Evolutionary conservation across 2,113 vertebrate species (phyloP), one percentile per base, ranked within the genome.

Genomic region (Oplegnathus fasciatus): DNA sequence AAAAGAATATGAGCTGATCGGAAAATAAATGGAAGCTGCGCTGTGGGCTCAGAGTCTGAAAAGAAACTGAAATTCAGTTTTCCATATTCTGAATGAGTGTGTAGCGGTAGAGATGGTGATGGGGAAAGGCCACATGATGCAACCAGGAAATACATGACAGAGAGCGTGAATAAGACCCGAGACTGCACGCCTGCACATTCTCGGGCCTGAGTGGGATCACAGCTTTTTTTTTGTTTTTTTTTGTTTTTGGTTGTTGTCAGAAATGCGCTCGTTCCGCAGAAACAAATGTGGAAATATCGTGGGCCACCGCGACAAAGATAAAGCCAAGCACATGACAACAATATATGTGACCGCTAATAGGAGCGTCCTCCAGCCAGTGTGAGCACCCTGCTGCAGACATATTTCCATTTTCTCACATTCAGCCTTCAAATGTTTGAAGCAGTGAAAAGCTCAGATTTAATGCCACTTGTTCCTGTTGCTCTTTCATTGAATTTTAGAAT

Each of bases 201-300:
- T 78, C 78, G 64, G 86, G 80, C 89, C 84, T 78, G 68, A 28
- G 73, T 68, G 66, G 37, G 18, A 79, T 77, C 68, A 37, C 30
- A 30, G 40, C 5, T 37, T 34, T 6, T 77, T 44, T 37, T 37
- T n/a, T n/a, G n/a, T n/a, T 37, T 37, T 37, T 3, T 37, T 37
- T 37, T 37, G 34, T 37, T 37, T 6, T 37, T 4, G 34, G 3
- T 37, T 37, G 3, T 37, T 37, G 3, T n/a, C n/a, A n/a, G n/a
- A 67, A 82, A 61, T 13, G 18, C 24, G n/a, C 22, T 71, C 28
- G 24, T 54, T 73, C 24, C 50, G 54, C 61, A 28, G n/a, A 80
- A 58, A 75, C 58, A 54, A 78, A 68, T 14, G 78, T 84, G 82
- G 75, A 91, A 91, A 92, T 75, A 71, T 37, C 66, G 79, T 72